phyloP scores from a whole-genome alignment of 2,888 invertebrate genomes.

The Agriopis leucophaearia region DNA sequence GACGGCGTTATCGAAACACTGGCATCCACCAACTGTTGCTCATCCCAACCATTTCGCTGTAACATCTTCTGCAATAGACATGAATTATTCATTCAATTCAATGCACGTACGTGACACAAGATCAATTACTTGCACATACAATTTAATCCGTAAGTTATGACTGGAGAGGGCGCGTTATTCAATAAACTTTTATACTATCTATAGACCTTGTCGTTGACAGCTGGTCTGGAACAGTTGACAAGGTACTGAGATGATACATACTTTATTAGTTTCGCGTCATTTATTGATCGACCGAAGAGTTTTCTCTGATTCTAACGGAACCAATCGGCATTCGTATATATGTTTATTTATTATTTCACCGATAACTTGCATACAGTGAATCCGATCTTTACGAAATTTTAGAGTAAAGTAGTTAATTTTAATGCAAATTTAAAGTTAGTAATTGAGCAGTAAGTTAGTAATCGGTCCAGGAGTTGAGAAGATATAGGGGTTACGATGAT shows the following conservation, averaged over 20 bases:
- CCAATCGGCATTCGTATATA: no score
- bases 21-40: neutral
- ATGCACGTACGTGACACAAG: constrained; percentile 21
- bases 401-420: no score
- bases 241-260: neutral
- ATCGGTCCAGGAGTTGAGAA: no score
- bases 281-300: neutral
- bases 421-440: no score
- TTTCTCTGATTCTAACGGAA: no score
- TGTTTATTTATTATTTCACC: no score
- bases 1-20: neutral
- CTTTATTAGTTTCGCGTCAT: constrained; percentile 22
- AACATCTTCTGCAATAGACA: constrained; percentile 3
- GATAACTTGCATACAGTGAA: no score
- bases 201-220: constrained; percentile 21
- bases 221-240: constrained; percentile 1
- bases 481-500: no score
- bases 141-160: constrained; percentile 26
- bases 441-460: no score
- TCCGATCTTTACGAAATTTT: no score
- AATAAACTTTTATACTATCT: constrained; percentile 32
- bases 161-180: constrained; percentile 23
- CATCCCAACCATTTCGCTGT: neutral
- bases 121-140: constrained; percentile 11
- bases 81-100: neutral